Conservation (phyloP, 2,797 vertebrate genomes). For the Sparidentex hasta region DNA sequence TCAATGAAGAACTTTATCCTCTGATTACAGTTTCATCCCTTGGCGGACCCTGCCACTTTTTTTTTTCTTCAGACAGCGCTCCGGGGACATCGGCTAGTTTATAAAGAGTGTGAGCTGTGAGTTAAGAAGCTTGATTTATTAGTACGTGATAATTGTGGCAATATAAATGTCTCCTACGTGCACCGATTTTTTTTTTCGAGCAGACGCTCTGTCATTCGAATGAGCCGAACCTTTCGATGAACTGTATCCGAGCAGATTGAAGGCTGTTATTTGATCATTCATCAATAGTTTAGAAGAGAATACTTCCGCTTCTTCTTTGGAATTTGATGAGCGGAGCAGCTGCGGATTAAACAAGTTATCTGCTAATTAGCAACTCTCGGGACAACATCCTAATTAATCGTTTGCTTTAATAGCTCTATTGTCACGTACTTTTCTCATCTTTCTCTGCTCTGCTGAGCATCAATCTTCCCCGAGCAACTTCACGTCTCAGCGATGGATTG, state of each 20-base stretch:
- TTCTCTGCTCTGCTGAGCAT: neutral
- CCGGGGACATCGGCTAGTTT: too few relatives aligned
- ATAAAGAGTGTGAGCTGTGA: neutral
- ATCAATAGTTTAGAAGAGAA: neutral
- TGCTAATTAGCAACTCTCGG: constrained; percentile 30
- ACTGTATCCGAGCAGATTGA: neutral
- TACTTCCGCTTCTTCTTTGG: neutral
- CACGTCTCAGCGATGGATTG: neutral
- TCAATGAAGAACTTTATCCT: too few relatives aligned
- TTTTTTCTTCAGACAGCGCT: too few relatives aligned
- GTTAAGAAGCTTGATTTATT: neutral
- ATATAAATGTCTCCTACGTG: neutral
- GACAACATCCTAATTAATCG: constrained; percentile 31
- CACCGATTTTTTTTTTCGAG: neutral
- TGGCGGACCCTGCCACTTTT: too few relatives aligned
- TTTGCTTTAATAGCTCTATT: constrained; percentile 24
- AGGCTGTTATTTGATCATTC: neutral
- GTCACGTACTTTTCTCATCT: constrained; percentile 14
- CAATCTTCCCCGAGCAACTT: neutral
- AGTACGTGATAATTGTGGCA: neutral
- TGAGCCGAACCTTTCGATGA: neutral
- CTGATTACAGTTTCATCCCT: too few relatives aligned
- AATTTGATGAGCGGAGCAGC: constrained; percentile 21
- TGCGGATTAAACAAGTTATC: constrained; percentile 31
- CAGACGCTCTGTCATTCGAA: neutral